phyloP scores from a whole-genome alignment of 2,113 vertebrate genomes.

The Copsychus sechellarum region DNA sequence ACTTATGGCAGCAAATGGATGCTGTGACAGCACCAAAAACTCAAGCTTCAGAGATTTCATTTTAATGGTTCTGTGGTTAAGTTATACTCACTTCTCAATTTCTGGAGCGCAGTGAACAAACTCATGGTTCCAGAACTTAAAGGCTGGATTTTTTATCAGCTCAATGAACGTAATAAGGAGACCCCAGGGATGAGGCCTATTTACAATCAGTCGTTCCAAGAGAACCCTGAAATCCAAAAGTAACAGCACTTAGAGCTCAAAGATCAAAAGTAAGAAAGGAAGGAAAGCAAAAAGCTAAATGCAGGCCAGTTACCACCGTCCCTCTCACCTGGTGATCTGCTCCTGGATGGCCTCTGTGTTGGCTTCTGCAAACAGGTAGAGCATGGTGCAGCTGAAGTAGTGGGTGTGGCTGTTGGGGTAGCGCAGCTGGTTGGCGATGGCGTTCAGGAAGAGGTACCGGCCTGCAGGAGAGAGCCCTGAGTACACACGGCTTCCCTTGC shows the following conservation, averaged over 20 bases:
- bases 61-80: not conserved
- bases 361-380: constrained; percentile 97
- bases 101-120: constrained; percentile 99
- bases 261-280: not conserved
- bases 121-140: constrained; percentile 99
- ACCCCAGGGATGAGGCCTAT: constrained; percentile 98
- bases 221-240: constrained; percentile 82
- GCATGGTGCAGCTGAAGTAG: constrained; percentile 99
- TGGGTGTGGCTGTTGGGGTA: constrained; percentile 99
- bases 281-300: not conserved
- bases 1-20: rapidly evolving
- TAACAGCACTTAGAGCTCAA: not conserved
- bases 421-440: constrained; percentile 97
- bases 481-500: rapidly evolving
- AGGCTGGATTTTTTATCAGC: constrained; percentile 98
- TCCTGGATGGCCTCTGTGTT: constrained; percentile 99
- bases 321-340: constrained; percentile 91
- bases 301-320: rapidly evolving
- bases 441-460: constrained; percentile 96
- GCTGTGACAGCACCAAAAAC: not conserved
- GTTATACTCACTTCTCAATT: constrained; percentile 92
- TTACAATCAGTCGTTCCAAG: constrained; percentile 97
- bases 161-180: constrained; percentile 99
- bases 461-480: constrained; percentile 70
- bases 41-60: rapidly evolving